Evolutionary conservation across 2,888 invertebrate species (phyloP), one percentile per base, ranked within the genome.

Genomic region (Clepsis dumicolana): DNA sequence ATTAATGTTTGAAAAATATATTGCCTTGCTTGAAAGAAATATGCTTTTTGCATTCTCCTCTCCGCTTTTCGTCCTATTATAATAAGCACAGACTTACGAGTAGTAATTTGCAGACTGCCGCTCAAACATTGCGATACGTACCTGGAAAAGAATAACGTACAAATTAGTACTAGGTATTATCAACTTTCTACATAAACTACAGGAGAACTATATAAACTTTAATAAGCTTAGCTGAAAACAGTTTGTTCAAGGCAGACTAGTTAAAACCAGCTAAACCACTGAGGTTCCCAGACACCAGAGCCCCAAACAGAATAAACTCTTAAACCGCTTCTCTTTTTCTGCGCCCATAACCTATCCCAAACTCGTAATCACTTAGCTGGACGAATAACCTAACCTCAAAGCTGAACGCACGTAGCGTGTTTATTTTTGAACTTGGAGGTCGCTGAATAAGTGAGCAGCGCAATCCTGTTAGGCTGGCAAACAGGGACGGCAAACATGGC

Each of bases 371-470:
- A 67, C 67, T 67, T 67, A 63, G 50, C 21, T 29, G 27, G 24
- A n/a, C n/a, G 24, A 59, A 59, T 59, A 59, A 10, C 59, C 38
- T 59, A 41, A 27, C 41, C 68, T 64, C 68, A 68, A 68, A 67
- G 71, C 67, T 66, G 65, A 68, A 71, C 70, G 64, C 63, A 64
- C 59, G 67, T 70, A 68, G 35, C 69, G 48, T 71, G 70, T 70
- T 71, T 71, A 73, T 70, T 70, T 72, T 70, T 57, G 66, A 66
- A 66, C 66, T 63, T 66, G 54, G 64, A 63, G 65, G 74, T 74
- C 71, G 62, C 66, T 89, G 86, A 89, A 89, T 89, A 89, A 89
- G 80, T 89, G 83, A 89, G 78, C 72, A 78, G 70, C 74, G 79
- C 83, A 81, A 86, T 84, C 84, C 82, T 79, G 86, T 85, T 86